A percentile compares a stretch with the other conserved stretches of the same genome.
phyloP scores from a whole-genome alignment of 2,797 vertebrate genomes.

The Ctenochaetus hawaiiensis region DNA sequence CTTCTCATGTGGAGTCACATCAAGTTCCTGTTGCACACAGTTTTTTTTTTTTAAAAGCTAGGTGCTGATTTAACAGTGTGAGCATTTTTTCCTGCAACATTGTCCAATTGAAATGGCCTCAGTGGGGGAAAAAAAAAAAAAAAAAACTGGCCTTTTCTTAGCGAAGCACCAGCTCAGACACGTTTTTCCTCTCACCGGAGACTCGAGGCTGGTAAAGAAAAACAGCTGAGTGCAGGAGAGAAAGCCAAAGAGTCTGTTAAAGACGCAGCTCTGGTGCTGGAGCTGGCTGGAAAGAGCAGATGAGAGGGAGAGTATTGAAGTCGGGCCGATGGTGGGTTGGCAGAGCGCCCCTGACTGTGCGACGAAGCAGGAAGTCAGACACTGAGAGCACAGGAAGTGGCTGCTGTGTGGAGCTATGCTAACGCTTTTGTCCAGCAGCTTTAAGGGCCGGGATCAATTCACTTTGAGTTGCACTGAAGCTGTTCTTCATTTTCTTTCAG shows the following conservation, averaged over 20 bases:
- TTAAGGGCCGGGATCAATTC: slow-evolving; percentile 32
- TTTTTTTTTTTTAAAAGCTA: neutral
- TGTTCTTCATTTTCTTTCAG: slow-evolving; percentile 4
- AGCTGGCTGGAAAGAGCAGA: slow-evolving; percentile 38
- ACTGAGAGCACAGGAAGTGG: slow-evolving; percentile 72
- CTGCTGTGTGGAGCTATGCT: slow-evolving; percentile 61
- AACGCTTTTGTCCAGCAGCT: slow-evolving; percentile 42
- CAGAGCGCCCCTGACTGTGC: slow-evolving; percentile 49
- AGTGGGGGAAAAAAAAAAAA: neutral
- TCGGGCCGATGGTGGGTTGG: slow-evolving; percentile 38
- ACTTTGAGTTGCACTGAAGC: slow-evolving; percentile 12
- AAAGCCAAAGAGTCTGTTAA: slow-evolving; percentile 29
- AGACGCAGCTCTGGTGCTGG: slow-evolving; percentile 27
- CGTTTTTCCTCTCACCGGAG: slow-evolving; percentile 7
- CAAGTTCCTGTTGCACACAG: neutral
- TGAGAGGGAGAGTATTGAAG: slow-evolving; percentile 28
- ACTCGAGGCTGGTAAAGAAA: slow-evolving; percentile 47
- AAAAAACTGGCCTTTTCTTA: slow-evolving; percentile 29
- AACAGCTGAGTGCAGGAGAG: slow-evolving; percentile 53
- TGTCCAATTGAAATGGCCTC: neutral
- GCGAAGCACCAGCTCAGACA: slow-evolving; percentile 28
- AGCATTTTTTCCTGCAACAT: slow-evolving; percentile 11
- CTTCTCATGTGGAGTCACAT: neutral
- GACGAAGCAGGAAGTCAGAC: slow-evolving; percentile 76
- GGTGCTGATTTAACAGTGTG: slow-evolving; percentile 2